Evolutionary conservation across 2,113 vertebrate genomes (phyloP).

Genomic region (Lamprologus ornatipinnis): DNA sequence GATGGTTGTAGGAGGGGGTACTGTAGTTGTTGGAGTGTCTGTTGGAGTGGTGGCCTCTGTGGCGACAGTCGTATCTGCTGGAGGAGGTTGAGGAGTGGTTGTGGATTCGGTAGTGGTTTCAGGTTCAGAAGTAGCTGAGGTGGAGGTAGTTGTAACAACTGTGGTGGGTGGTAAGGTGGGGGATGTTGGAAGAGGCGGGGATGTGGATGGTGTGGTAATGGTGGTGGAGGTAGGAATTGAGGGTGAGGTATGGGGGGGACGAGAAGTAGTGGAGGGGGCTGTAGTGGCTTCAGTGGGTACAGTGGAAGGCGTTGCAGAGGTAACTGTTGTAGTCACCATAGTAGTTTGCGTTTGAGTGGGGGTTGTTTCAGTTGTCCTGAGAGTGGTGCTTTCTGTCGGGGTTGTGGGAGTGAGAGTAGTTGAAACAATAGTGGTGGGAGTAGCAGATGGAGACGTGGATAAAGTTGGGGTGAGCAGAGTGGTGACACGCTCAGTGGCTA

Average conservation of each 20-base stretch:
- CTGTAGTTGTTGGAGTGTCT: constrained; percentile 17
- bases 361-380: constrained; percentile 1
- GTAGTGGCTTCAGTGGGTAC: neutral
- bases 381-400: neutral
- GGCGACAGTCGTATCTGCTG: neutral
- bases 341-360: neutral
- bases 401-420: constrained; percentile 10
- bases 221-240: neutral
- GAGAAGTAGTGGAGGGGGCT: neutral
- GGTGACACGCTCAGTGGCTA: constrained; percentile 22
- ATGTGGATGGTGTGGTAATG: neutral
- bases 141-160: neutral
- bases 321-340: neutral
- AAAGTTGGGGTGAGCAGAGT: neutral
- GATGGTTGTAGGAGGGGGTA: neutral
- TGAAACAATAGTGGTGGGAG: neutral
- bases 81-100: neutral
- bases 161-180: neutral
- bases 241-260: neutral
- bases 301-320: constrained; percentile 8
- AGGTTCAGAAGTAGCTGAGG: neutral
- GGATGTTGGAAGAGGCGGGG: neutral
- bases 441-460: neutral
- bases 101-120: neutral
- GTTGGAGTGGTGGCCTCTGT: constrained; percentile 4